Conservation (phyloP, 2,797 vertebrate genomes). For the Xerus rutilus region DNA sequence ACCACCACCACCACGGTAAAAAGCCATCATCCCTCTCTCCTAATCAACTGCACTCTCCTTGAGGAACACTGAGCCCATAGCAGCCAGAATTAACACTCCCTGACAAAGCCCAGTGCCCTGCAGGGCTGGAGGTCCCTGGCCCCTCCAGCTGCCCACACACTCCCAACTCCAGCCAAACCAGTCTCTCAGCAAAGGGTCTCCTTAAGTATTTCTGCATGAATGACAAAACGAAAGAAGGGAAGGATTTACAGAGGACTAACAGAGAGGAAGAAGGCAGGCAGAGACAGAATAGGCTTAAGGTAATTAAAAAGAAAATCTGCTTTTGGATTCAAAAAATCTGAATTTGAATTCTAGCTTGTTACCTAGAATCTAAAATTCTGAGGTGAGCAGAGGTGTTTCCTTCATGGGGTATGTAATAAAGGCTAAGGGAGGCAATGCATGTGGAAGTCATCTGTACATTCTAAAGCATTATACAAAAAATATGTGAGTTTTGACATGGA, state of each 20-base stretch:
- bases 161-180: not conserved
- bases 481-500: not conserved
- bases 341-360: not conserved
- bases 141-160: not conserved
- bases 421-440: not conserved
- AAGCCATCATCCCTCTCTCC: not conserved
- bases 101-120: no score
- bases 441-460: not conserved
- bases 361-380: not conserved
- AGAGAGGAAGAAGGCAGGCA: accelerated
- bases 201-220: not conserved
- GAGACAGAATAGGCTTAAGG: not conserved
- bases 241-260: not conserved
- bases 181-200: not conserved
- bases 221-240: not conserved
- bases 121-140: no score
- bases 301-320: not conserved
- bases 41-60: no score
- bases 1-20: not conserved
- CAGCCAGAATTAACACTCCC: not conserved
- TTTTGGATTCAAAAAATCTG: not conserved
- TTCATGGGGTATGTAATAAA: not conserved
- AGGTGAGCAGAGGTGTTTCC: not conserved
- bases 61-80: not conserved
- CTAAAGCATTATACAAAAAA: not conserved